These are phyloP conservation scores for Psittacus erithacus DNA, from an alignment of 2,113 vertebrate species.

Conservation along the genomic window DNA sequence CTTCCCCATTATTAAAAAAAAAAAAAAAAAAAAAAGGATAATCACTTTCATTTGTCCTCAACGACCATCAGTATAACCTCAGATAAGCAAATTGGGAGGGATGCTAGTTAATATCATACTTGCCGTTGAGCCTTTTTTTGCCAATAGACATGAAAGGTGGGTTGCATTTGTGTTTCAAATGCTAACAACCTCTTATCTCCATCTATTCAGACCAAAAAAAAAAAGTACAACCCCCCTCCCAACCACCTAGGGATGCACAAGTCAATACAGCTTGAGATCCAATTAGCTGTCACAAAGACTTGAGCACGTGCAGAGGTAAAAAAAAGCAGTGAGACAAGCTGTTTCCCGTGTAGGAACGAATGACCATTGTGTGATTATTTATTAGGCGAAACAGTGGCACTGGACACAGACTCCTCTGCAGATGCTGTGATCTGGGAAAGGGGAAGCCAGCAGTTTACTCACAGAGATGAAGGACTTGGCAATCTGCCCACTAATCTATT, in stretches of 20 bases:
- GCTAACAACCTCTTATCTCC: conserved; percentile 32
- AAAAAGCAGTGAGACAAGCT: not conserved
- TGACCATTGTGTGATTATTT: not conserved
- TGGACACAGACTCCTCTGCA: not conserved
- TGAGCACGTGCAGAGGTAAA: not conserved
- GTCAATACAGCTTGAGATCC: not conserved
- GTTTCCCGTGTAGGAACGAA: not conserved
- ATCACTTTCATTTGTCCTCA: conserved; percentile 14
- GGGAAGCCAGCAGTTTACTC: not conserved
- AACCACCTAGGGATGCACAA: not conserved
- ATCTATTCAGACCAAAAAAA: not conserved
- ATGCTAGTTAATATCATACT: not conserved
- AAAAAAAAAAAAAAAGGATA: not conserved
- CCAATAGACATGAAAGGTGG: not conserved
- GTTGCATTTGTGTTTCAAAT: not conserved
- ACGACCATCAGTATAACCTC: not conserved
- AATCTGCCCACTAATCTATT: conserved; percentile 21
- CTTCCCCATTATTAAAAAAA: not conserved
- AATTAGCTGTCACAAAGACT: conserved; percentile 36
- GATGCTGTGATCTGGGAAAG: not conserved
- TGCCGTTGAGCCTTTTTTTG: not conserved
- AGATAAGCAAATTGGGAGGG: not conserved
- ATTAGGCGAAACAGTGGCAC: not conserved
- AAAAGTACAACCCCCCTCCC: accelerated
- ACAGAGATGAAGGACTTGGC: conserved; percentile 32